Base-by-base conservation (phyloP, 2,888 invertebrate species). In the Lampropteryx suffumata region DNA sequence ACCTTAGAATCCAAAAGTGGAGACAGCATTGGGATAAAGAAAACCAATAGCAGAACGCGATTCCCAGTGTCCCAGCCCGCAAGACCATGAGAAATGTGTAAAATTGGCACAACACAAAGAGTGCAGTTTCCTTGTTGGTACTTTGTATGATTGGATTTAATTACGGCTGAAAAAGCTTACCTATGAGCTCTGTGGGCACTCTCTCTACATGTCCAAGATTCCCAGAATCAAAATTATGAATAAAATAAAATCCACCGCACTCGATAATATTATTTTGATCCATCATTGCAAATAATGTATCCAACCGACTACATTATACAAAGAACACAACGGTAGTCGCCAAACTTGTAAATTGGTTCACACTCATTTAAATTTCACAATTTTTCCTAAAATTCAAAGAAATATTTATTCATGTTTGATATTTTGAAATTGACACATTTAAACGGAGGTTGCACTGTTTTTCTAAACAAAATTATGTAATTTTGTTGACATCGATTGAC, bases 141-240 rank as follows among this genome's bases (percentile, higher is more conserved):
- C 51, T 63, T 45, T 50, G 29, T 39, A 43, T 33, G n/a, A n/a
- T n/a, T n/a, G n/a, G n/a, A n/a, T n/a, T n/a, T n/a, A 41, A 53
- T 39, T 43, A 57, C 11, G 9, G 12, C 46, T 52, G 48, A 49
- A 50, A 34, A 49, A 32, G 73, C 85, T 90, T 79, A 92, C 92
- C 91, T 64, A 91, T 91, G 62, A 91, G 88, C 73, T 90, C 91
- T 74, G 88, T 90, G 35, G 92, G 90, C 49, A 94, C 94, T 70
- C 93, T 92, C 79, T 97, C 96, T 43, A 97, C 97, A 84, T 92
- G 93, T 45, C 94, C 94, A 66, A 97, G 92, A 89, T 98, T 98
- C 51, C 96, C 97, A 33, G 97, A 97, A 84, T 97, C 97, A 90
- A 97, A 97, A 80, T 95, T 94, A 67, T 96, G 95, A 66, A 94